Evolutionary conservation across 2,113 vertebrate genomes (phyloP).

Genomic region (Sapajus apella): DNA sequence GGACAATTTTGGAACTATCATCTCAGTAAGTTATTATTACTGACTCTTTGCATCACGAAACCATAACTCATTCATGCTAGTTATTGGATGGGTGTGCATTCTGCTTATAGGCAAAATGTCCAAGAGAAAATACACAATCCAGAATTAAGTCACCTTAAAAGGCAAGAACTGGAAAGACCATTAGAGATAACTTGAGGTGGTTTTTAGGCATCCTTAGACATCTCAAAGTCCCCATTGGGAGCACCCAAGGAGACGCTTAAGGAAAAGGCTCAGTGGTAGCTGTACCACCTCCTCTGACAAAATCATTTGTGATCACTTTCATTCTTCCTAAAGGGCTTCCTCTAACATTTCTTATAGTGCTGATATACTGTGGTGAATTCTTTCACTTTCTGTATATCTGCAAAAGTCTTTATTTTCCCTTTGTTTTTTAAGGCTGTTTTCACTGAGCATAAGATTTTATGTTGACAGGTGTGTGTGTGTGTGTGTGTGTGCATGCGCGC

Average conservation of each 20-base stretch:
- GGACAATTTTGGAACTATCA: neutral
- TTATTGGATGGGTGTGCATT: neutral
- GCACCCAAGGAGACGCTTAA: neutral
- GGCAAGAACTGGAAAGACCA: neutral
- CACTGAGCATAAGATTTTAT: neutral
- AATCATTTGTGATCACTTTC: neutral
- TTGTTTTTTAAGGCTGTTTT: neutral
- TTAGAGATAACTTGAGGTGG: neutral
- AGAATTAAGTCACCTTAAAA: neutral
- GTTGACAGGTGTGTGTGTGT: neutral
- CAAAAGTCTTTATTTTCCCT: neutral
- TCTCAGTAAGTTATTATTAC: constrained; percentile 25
- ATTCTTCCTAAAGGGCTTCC: neutral
- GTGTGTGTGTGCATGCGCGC: no score
- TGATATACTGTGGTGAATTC: neutral
- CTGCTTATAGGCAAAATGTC: neutral
- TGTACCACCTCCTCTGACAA: neutral
- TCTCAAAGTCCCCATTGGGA: neutral
- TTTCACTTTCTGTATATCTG: neutral
- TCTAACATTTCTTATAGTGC: neutral
- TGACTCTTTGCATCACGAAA: neutral
- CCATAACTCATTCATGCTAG: neutral
- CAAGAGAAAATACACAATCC: neutral
- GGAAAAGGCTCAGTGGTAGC: neutral
- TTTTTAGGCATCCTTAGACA: neutral